These are phyloP conservation scores for Ganaspis sp. DNA, from an alignment of 1,140 invertebrate genomes.

Conservation along the genomic window DNA sequence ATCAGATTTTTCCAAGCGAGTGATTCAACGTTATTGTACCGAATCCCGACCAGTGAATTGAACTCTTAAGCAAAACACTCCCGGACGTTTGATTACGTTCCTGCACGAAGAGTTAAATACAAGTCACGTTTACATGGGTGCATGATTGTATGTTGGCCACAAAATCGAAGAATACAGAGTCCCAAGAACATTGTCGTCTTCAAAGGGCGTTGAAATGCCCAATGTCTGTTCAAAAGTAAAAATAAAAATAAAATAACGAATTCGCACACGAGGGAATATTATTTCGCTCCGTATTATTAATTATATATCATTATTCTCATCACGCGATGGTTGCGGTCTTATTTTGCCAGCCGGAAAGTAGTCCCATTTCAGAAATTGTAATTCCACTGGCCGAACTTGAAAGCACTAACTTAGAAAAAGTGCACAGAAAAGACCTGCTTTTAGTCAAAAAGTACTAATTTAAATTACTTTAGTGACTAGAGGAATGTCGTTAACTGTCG, in stretches of 20 bases:
- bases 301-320: conserved; percentile 16
- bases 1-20: conserved; percentile 17
- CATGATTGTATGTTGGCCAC: conserved; percentile 44
- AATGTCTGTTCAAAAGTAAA: not conserved
- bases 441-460: no score
- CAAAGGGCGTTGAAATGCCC: not conserved
- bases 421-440: not conserved
- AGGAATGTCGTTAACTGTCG: no score
- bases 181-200: conserved; percentile 11
- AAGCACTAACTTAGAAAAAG: not conserved
- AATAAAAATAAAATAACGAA: conserved; percentile 1
- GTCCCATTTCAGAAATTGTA: not conserved
- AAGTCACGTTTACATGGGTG: conserved; percentile 37
- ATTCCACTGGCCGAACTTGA: not conserved
- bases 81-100: conserved; percentile 31
- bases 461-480: no score
- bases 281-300: conserved; percentile 8
- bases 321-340: conserved; percentile 5
- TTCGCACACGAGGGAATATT: not conserved
- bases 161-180: conserved; percentile 37
- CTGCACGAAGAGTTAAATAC: conserved; percentile 36
- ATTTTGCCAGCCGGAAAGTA: conserved; percentile 11
- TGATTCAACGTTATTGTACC: conserved; percentile 20
- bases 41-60: conserved; percentile 21
- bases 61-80: conserved; percentile 11